Evolutionary conservation across 2,113 vertebrate species (phyloP).

Genomic region (Scopus umbretta): DNA sequence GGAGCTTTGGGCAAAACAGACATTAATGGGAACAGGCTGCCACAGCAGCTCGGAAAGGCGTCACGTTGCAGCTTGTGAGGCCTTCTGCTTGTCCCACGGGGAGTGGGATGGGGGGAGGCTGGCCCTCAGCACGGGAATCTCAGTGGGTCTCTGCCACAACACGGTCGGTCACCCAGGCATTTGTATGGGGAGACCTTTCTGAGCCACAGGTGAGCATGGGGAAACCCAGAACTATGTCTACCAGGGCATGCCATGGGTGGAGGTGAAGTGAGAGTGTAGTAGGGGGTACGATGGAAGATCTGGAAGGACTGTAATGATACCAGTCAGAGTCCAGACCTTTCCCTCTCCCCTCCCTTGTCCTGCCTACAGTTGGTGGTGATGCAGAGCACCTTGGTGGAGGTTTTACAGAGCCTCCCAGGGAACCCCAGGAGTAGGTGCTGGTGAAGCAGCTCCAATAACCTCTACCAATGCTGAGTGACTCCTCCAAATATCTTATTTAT

Average conservation of each 20-base stretch:
- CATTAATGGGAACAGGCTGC: not conserved
- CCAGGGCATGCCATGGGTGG: not conserved
- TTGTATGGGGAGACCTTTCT: not conserved
- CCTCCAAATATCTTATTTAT: not conserved
- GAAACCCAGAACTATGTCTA: not conserved
- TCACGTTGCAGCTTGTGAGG: not conserved
- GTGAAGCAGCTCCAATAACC: not conserved
- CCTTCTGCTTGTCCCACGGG: not conserved
- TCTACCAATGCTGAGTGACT: not conserved
- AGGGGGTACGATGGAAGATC: not conserved
- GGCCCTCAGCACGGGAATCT: not conserved
- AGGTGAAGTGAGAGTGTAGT: not conserved
- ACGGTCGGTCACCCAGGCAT: not conserved
- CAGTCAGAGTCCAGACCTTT: not conserved
- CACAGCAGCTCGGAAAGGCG: not conserved
- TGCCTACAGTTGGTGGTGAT: not conserved
- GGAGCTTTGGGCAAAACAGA: constrained; percentile 6
- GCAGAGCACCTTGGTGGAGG: not conserved
- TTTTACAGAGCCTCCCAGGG: not conserved
- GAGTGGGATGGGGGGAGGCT: not conserved
- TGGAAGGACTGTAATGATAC: not conserved
- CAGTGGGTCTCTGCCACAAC: not conserved
- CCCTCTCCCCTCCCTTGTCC: not conserved
- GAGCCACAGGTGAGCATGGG: fast-evolving
- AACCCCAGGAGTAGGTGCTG: not conserved